phyloP scores from a whole-genome alignment of 2,888 invertebrate species.

The Rhagophthalmus giganteus region DNA sequence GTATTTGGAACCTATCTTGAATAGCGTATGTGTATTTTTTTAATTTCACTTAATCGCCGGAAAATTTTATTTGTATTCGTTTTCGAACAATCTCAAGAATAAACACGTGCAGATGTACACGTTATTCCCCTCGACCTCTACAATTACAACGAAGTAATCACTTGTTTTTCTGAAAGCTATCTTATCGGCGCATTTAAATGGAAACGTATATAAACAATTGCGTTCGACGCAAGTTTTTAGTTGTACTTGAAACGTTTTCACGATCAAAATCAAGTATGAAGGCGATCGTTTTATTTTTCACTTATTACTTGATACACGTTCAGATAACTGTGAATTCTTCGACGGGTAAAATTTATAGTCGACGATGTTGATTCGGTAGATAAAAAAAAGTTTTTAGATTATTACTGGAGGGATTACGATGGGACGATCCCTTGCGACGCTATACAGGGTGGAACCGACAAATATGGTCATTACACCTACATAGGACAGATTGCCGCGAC shows the following conservation, averaged over 20 bases:
- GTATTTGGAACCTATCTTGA: too few species aligned
- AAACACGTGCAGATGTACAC: too few species aligned
- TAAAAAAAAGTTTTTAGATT: neutral
- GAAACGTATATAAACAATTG: neutral
- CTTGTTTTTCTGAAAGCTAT: too few species aligned
- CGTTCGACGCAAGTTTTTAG: neutral
- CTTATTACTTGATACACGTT: neutral
- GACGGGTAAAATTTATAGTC: neutral
- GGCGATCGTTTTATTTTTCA: neutral
- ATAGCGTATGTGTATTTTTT: too few species aligned
- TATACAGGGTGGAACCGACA: constrained; percentile 6
- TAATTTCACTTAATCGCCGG: too few species aligned
- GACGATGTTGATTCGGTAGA: neutral
- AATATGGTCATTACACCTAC: constrained; percentile 8
- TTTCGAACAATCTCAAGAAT: too few species aligned
- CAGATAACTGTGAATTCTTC: neutral
- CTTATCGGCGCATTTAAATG: too few species aligned
- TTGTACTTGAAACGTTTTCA: neutral
- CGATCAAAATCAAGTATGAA: too few species aligned
- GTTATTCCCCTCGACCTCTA: too few species aligned
- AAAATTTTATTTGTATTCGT: too few species aligned
- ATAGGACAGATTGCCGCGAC: constrained; percentile 4
- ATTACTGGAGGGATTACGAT: constrained; percentile 8
- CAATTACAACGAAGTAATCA: too few species aligned
- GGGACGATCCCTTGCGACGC: constrained; percentile 5